Percentiles rank a stretch among this genome's conserved stretches.
phyloP scores from a whole-genome alignment of 1,140 invertebrate genomes.

The Papilio polytes region DNA sequence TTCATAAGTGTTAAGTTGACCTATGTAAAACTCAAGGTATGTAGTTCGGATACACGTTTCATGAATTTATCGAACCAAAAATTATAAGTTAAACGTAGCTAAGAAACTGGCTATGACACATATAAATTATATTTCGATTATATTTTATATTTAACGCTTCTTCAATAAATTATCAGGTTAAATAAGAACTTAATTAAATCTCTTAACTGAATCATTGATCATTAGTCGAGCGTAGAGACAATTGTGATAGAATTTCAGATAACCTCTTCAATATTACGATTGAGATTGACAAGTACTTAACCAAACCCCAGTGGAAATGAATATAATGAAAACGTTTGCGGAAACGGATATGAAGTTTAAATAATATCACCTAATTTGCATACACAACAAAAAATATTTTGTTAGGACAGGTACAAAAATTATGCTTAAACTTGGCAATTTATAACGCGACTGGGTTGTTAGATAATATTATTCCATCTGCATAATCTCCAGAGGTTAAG shows the following conservation, averaged over 20 bases:
- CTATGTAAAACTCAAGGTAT: no score
- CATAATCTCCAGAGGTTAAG: constrained; percentile 8
- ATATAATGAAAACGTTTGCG: background rate
- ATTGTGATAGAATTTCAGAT: background rate
- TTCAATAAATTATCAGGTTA: background rate
- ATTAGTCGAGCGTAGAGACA: background rate
- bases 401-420: no score
- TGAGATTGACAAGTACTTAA: background rate
- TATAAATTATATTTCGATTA: background rate
- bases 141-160: background rate
- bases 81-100: no score
- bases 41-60: no score
- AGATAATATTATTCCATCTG: constrained; percentile 21
- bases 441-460: background rate
- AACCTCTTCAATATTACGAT: background rate
- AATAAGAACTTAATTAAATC: background rate
- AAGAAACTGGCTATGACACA: no score
- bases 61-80: no score
- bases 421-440: background rate
- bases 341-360: background rate
- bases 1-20: no score
- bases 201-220: background rate
- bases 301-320: background rate
- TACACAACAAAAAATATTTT: no score
- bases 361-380: no score